A percentile compares a stretch with the other conserved stretches of the same genome.
phyloP scores from a whole-genome alignment of 2,888 invertebrate species.

The Amblyjoppa fuscipennis region DNA sequence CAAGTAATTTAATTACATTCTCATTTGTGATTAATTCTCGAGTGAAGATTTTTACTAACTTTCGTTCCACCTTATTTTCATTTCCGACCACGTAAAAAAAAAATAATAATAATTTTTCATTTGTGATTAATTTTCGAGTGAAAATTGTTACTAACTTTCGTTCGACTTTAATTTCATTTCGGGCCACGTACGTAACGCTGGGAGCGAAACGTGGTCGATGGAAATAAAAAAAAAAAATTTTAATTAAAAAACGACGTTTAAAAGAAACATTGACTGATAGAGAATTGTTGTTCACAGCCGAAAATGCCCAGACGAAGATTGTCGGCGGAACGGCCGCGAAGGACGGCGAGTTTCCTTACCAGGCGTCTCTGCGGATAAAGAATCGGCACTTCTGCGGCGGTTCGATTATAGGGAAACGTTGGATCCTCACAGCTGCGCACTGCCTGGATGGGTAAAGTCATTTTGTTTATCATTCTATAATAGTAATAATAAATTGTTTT shows the following conservation, averaged over 20 bases:
- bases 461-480: too few species aligned
- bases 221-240: neutral
- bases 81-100: neutral
- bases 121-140: neutral
- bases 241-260: neutral
- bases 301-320: slow-evolving; percentile 77
- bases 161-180: too few species aligned
- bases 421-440: slow-evolving; percentile 88
- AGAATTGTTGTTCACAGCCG: slow-evolving; percentile 47
- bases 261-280: too few species aligned
- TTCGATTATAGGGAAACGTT: slow-evolving; percentile 86
- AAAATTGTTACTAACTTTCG: neutral
- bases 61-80: too few species aligned
- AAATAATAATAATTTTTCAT: too few species aligned
- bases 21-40: too few species aligned
- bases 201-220: neutral
- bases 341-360: slow-evolving; percentile 87
- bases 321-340: slow-evolving; percentile 86
- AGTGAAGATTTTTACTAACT: neutral
- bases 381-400: slow-evolving; percentile 88
- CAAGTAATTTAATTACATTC: too few species aligned
- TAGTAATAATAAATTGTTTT: too few species aligned
- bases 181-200: neutral
- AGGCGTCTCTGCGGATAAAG: slow-evolving; percentile 86
- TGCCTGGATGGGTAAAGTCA: slow-evolving; percentile 86